phyloP scores from a whole-genome alignment of 2,888 invertebrate species.

The Diarsia dahlii region DNA sequence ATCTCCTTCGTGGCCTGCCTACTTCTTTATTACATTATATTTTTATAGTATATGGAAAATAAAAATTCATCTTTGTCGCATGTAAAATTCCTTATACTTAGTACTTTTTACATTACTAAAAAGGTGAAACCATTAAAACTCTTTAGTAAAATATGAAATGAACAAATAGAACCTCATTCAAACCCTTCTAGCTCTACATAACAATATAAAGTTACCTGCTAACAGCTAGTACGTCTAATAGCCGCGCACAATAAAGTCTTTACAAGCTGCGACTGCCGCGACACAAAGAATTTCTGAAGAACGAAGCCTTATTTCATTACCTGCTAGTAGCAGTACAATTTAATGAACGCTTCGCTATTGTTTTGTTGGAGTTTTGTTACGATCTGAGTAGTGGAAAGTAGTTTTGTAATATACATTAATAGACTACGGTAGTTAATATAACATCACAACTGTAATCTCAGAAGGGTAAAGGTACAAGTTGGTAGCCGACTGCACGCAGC shows the following conservation, averaged over 20 bases:
- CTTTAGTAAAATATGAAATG: background rate
- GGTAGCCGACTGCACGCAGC: too few relatives aligned
- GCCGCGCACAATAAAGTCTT: constrained; percentile 28
- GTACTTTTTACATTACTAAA: too few relatives aligned
- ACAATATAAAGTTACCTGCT: background rate
- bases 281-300: constrained; percentile 26
- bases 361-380: constrained; percentile 17
- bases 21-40: too few relatives aligned
- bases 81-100: background rate
- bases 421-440: too few relatives aligned
- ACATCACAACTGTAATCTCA: too few relatives aligned
- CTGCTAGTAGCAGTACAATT: constrained; percentile 16
- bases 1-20: too few relatives aligned
- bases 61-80: background rate
- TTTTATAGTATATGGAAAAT: too few relatives aligned
- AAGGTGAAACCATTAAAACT: background rate
- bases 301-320: constrained; percentile 38
- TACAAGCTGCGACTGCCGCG: constrained; percentile 2
- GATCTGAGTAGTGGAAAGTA: background rate
- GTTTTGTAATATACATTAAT: too few relatives aligned
- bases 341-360: constrained; percentile 36
- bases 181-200: background rate
- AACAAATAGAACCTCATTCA: background rate
- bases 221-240: constrained; percentile 13
- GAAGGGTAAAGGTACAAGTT: too few relatives aligned